Evolutionary conservation across 2,797 vertebrate species (phyloP), one percentile per base, ranked within the genome.

Genomic region (Merluccius polli): DNA sequence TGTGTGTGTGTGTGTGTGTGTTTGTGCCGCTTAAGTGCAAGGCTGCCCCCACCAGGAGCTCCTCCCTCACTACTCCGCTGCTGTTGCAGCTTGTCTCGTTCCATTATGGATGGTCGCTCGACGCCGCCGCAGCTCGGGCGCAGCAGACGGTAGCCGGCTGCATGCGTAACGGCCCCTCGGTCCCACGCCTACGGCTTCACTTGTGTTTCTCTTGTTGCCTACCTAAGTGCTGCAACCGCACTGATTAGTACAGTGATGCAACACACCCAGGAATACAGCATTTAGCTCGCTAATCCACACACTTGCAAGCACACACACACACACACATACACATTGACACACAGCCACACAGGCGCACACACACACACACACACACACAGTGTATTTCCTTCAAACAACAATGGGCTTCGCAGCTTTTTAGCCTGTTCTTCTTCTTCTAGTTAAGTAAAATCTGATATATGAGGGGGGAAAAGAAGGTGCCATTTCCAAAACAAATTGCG

Each of bases 41-140:
- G 18, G 1, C 4, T 52, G 48, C 48, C 18, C 21, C 48, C 48
- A 52, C 48, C 48, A 52, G 48, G 48, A 8, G 16, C 18, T 52
- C 13, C 3, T 44, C 41, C 12, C 41, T 44, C 41, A 44, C 41
- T 16, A 18, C 13, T 12, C 41, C 41, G 16, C 41, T 44, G 86
- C 83, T 83, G 85, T 80, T 89, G 86, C 86, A 78, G 87, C 87
- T 88, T 88, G 85, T 90, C 89, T 77, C 82, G 74, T 67, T 93
- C 72, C 88, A 85, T 90, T 92, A 92, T 92, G 92, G 88, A 93
- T 93, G 84, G 85, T 76, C 70, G 75, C 87, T 86, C 82, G 81
- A 84, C 85, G 74, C 89, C 87, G 79, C 73, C 88, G 89, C 88
- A 87, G 88, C 87, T 85, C 87, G 79, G 89, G 88, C 89, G 78